Conservation (phyloP, 2,113 vertebrate genomes). For the Gopherus evgoodei region DNA sequence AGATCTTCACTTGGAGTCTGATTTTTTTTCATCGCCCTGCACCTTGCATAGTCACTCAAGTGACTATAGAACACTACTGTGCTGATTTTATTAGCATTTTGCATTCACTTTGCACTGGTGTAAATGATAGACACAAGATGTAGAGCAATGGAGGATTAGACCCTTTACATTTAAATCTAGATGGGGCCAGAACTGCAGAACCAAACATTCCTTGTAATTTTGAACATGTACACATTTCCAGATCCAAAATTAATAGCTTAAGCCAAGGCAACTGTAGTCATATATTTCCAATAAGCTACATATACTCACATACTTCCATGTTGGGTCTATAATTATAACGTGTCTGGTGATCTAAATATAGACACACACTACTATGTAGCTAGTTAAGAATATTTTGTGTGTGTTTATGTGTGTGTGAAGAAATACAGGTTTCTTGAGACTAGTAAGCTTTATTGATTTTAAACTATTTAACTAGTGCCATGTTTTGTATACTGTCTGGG, state of each 20-base stretch:
- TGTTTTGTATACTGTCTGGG: neutral
- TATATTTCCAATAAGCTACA: neutral
- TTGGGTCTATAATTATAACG: neutral
- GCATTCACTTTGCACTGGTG: neutral
- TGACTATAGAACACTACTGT: neutral
- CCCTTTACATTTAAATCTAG: neutral
- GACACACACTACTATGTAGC: neutral
- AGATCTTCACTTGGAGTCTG: neutral
- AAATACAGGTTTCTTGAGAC: neutral
- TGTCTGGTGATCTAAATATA: neutral
- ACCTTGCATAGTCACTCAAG: neutral
- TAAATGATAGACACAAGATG: neutral
- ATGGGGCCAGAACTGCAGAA: neutral
- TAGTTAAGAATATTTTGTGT: neutral
- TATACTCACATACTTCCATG: neutral
- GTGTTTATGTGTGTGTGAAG: neutral
- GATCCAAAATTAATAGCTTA: neutral
- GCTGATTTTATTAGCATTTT: neutral
- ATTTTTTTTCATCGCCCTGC: neutral
- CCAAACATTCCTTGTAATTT: neutral
- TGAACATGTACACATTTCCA: neutral
- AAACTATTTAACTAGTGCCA: neutral
- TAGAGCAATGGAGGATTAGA: neutral
- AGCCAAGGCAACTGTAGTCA: neutral
- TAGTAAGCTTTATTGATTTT: neutral